Evolutionary conservation across 2,113 vertebrate genomes (phyloP).

Genomic region (Melanotaenia duboulayi): DNA sequence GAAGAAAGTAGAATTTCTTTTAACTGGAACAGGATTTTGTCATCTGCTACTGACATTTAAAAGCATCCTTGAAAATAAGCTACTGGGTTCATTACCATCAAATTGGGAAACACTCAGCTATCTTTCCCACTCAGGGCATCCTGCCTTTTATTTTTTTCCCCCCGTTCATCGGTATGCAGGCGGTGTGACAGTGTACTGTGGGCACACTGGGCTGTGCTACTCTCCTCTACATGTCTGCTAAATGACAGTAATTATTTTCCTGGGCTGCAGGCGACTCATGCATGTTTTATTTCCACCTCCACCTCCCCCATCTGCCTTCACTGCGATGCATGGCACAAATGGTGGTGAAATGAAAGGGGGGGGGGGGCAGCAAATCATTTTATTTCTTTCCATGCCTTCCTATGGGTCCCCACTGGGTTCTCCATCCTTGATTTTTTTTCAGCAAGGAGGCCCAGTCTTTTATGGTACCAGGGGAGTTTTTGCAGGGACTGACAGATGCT

Average conservation of each 20-base stretch:
- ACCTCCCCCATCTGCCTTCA: constrained; percentile 80
- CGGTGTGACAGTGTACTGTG: constrained; percentile 60
- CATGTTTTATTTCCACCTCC: constrained; percentile 84
- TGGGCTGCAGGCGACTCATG: constrained; percentile 99
- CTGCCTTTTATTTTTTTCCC: constrained; percentile 56
- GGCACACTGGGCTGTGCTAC: constrained; percentile 65
- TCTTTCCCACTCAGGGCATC: constrained; percentile 38
- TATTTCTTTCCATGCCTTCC: constrained; percentile 65
- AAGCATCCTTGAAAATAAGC: constrained; percentile 58
- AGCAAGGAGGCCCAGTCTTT: constrained; percentile 60
- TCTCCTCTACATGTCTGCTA: constrained; percentile 82
- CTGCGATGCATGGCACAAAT: constrained; percentile 65
- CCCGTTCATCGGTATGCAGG: constrained; percentile 77
- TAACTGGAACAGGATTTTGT: constrained; percentile 36
- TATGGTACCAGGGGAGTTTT: constrained; percentile 63
- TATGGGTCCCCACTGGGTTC: constrained; percentile 69
- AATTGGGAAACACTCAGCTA: constrained; percentile 40
- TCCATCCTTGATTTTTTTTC: constrained; percentile 45
- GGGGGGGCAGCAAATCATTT: constrained; percentile 42
- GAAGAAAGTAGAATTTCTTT: constrained; percentile 33
- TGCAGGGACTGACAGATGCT: constrained; percentile 74
- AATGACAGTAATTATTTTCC: constrained; percentile 99
- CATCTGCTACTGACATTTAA: constrained; percentile 28
- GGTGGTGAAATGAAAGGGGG: constrained; percentile 41
- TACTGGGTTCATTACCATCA: constrained; percentile 50